Conservation (phyloP, 2,113 vertebrate genomes). For the Alexandromys fortis region DNA sequence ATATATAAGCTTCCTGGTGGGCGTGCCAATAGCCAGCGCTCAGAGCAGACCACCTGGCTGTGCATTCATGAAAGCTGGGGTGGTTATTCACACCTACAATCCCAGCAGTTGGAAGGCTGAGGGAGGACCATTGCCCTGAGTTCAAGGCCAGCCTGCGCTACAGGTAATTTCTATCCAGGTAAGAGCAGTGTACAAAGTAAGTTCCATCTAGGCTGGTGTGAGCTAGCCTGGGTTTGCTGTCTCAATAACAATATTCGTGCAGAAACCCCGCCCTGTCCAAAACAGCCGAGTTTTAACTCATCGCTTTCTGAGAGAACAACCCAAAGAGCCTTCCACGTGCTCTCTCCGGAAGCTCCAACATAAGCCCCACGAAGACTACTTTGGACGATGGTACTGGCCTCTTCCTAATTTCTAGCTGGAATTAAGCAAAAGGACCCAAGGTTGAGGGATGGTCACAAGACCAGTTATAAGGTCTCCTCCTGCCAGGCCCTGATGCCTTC, state of each 20-base stretch:
- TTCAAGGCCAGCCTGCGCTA: background rate
- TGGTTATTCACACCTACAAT: background rate
- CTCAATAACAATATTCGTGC: background rate
- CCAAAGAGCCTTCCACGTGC: too few relatives aligned
- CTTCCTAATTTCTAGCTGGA: background rate
- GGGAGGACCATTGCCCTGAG: background rate
- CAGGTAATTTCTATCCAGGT: background rate
- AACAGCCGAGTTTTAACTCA: background rate
- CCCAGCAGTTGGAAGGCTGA: background rate
- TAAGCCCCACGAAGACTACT: background rate
- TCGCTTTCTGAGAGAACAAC: background rate
- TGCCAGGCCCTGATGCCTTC: background rate
- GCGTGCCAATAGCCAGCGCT: background rate
- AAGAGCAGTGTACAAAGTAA: background rate
- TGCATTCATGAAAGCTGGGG: background rate
- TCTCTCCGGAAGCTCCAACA: background rate
- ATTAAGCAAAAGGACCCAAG: background rate
- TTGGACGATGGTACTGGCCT: background rate
- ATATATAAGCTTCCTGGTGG: background rate
- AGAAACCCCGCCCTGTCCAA: background rate
- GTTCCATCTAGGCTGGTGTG: background rate
- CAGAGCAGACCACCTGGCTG: background rate
- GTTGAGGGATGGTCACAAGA: background rate
- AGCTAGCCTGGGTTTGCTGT: background rate
- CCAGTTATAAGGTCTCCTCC: background rate